phyloP scores from a whole-genome alignment of 2,888 invertebrate species.

The Pachycephus smyrnensis region DNA sequence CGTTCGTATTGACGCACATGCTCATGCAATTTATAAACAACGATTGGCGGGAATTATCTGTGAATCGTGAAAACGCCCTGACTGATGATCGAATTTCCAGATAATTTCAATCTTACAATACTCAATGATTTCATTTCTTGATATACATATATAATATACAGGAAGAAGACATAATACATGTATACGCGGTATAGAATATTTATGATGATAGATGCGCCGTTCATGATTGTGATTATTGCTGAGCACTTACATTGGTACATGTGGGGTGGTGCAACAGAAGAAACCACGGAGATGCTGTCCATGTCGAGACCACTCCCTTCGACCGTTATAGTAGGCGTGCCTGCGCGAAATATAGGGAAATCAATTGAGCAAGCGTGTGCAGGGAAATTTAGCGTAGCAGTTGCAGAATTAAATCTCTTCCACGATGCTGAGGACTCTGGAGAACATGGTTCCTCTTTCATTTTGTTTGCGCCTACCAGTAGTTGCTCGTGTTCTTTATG shows the following conservation, averaged over 20 bases:
- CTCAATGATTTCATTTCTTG: too few species aligned
- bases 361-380: constrained; percentile 28
- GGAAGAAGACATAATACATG: background rate
- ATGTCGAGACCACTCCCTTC: constrained; percentile 76
- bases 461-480: background rate
- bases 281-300: constrained; percentile 78
- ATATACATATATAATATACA: too few species aligned
- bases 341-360: constrained; percentile 56
- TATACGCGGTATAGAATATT: background rate
- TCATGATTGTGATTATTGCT: background rate
- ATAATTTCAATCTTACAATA: too few species aligned
- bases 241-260: constrained; percentile 78
- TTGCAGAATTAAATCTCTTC: background rate
- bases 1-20: constrained; percentile 5
- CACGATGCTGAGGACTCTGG: background rate
- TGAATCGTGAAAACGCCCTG: background rate
- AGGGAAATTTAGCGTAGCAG: background rate
- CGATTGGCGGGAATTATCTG: background rate
- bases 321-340: constrained; percentile 66
- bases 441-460: background rate
- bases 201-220: background rate
- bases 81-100: too few species aligned
- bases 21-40: constrained; percentile 4
- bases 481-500: constrained; percentile 37
- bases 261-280: constrained; percentile 74